Evolutionary conservation across 2,888 invertebrate genomes (phyloP), one percentile per base, ranked within the genome.

Genomic region (Petrolisthes manimaculis): DNA sequence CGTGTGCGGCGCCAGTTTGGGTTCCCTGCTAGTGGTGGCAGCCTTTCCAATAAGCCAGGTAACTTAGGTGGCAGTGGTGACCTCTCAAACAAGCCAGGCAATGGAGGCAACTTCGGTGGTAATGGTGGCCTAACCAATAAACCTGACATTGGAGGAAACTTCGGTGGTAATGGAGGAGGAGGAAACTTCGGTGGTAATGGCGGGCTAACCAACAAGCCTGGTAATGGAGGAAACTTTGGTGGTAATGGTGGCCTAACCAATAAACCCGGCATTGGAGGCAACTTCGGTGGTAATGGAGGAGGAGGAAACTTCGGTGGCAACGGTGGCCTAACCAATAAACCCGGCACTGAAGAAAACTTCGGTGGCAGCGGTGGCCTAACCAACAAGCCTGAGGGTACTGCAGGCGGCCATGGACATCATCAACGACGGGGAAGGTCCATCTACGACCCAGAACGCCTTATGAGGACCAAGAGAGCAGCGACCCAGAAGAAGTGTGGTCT

Each of bases 211-310:
- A 82, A 82, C 53, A 82, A 82, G 3, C 82, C 67, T 4, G 82
- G 82, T 14, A 67, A 51, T 37, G 82, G 82, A 12, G 82, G 82
- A 4, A 82, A 82, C 69, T 53, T 69, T n/a, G 82, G 81, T 5
- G 24, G 80, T 24, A 53, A 53, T 6, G 82, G 82, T 0, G 37
- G 51, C 0, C 82, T 82, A 51, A 51, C 82, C 21, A 82, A 82
- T n/a, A 82, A 82, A 51, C 82, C 82, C 6, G 82, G 82, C n/a
- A 69, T 51, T 69, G 82, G 82, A 5, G 82, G 69, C 8, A 82
- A 82, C 82, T 8, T 69, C 3, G 82, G 67, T 1, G 82, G 82
- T 9, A 12, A n/a, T 1, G 53, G 53, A 8, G 6, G 37, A 14
- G 82, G 82, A 55, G 67, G 37, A 37, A 37, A 37, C 37, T 37